phyloP scores from a whole-genome alignment of 2,113 vertebrate species.

The Glareola pratincola region DNA sequence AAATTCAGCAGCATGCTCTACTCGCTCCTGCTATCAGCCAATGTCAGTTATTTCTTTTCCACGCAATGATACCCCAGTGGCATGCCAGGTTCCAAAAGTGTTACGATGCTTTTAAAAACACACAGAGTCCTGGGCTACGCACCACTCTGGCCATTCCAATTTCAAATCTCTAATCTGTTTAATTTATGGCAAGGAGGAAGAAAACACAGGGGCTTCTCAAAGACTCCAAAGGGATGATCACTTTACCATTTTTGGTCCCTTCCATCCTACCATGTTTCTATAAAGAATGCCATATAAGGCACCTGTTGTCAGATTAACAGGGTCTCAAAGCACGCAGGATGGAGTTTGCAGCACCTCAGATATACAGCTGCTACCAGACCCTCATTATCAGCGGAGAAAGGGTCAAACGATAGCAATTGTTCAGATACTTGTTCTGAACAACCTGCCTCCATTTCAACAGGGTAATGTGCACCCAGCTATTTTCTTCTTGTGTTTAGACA shows the following conservation, averaged over 20 bases:
- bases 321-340: neutral
- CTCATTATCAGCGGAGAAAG: neutral
- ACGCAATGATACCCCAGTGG: neutral
- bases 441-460: neutral
- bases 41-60: neutral
- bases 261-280: neutral
- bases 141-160: neutral
- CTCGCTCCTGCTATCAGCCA: neutral
- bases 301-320: neutral
- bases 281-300: neutral
- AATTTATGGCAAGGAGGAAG: neutral
- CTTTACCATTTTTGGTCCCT: neutral
- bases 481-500: conserved; percentile 29
- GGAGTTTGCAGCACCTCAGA: neutral
- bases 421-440: neutral
- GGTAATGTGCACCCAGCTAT: neutral
- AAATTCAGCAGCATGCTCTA: neutral
- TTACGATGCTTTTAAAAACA: neutral
- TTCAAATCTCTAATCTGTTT: neutral
- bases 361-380: neutral
- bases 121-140: neutral
- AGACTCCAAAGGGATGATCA: neutral
- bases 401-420: neutral
- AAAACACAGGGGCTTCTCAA: neutral
- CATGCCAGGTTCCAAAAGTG: neutral